These are phyloP conservation scores for Enteromius thamalakanensis DNA, from an alignment of 2,797 vertebrate species.

Conservation along the genomic window DNA sequence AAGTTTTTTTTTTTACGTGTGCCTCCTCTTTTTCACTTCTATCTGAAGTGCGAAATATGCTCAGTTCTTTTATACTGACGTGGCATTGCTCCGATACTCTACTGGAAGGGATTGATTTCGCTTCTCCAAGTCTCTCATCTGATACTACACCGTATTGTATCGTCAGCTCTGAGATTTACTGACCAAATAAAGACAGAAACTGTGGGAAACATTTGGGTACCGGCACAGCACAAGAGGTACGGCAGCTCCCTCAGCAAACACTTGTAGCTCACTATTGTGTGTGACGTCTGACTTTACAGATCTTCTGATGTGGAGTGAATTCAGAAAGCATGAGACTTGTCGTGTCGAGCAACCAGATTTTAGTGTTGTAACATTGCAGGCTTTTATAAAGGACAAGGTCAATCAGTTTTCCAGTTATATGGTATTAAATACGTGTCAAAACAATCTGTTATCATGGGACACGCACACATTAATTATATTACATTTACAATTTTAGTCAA, in stretches of 20 bases:
- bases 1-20: slow-evolving; percentile 22
- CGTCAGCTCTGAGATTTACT: slow-evolving; percentile 66
- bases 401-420: not conserved
- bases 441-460: not conserved
- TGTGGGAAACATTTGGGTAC: slow-evolving; percentile 62
- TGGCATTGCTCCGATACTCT: slow-evolving; percentile 46
- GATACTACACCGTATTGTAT: slow-evolving; percentile 61
- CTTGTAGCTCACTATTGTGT: slow-evolving; percentile 21
- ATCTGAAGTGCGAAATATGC: slow-evolving; percentile 42
- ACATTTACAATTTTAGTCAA: not conserved
- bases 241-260: slow-evolving; percentile 59
- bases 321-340: slow-evolving; percentile 61
- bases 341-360: slow-evolving; percentile 67
- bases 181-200: slow-evolving; percentile 76
- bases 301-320: slow-evolving; percentile 67
- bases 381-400: not conserved
- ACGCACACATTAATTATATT: not conserved
- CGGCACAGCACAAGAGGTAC: slow-evolving; percentile 58
- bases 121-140: slow-evolving; percentile 47
- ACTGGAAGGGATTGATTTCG: slow-evolving; percentile 32
- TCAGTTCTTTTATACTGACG: slow-evolving; percentile 27
- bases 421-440: not conserved
- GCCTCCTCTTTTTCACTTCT: slow-evolving; percentile 44
- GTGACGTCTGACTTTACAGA: slow-evolving; percentile 73
- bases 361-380: not conserved